These are phyloP conservation scores for Apodemia hepburni DNA, from an alignment of 2,888 invertebrate species.

Conservation along the genomic window DNA sequence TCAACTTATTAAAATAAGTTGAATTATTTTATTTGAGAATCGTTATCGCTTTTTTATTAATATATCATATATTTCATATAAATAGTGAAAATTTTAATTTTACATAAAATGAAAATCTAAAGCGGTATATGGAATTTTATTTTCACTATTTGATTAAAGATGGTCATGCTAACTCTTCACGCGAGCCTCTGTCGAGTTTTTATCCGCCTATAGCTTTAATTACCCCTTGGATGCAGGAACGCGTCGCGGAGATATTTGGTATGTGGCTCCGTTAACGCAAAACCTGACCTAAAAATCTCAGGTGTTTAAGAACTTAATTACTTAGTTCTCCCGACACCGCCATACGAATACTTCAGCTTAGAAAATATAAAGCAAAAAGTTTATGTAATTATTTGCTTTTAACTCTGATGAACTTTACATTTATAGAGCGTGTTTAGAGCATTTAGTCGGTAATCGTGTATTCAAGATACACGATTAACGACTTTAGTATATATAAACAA, in stretches of 20 bases:
- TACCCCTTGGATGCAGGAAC: slow-evolving; percentile 50
- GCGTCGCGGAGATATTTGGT: slow-evolving; percentile 39
- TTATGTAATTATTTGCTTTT: slow-evolving; percentile 20
- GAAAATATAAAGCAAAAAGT: slow-evolving; percentile 23
- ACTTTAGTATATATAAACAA: too few species aligned
- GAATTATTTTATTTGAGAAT: too few species aligned
- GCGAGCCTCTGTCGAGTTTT: slow-evolving; percentile 52
- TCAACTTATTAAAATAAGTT: too few species aligned
- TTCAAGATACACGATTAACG: too few species aligned
- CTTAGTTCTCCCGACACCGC: slow-evolving; percentile 29
- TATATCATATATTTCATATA: too few species aligned
- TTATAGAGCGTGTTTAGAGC: not conserved
- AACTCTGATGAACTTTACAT: not conserved
- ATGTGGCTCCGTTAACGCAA: slow-evolving; percentile 36
- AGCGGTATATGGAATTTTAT: not conserved
- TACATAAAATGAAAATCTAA: not conserved
- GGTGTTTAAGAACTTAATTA: slow-evolving; percentile 42
- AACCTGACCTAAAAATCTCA: slow-evolving; percentile 36
- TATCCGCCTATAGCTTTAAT: slow-evolving; percentile 68
- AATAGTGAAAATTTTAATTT: too few species aligned
- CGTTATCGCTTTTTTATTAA: too few species aligned
- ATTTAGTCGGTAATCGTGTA: not conserved
- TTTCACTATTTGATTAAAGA: slow-evolving; percentile 25
- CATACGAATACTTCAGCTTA: slow-evolving; percentile 23
- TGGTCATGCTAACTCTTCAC: slow-evolving; percentile 33